Conservation (phyloP, 2,113 vertebrate species). For the Myiopsitta monachus region DNA sequence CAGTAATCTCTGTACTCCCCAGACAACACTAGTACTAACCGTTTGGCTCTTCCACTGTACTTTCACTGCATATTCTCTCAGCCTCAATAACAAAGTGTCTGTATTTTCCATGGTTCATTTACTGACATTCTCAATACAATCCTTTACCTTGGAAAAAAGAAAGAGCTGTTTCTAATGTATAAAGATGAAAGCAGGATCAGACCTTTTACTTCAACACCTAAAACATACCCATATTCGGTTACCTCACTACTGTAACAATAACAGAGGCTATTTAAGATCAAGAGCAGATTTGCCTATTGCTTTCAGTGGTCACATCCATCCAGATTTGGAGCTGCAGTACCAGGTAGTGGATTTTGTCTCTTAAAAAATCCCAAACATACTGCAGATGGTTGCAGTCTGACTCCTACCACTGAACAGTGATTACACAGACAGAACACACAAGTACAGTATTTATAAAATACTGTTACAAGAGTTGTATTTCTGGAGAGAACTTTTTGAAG, state of each 20-base stretch:
- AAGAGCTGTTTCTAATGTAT: not conserved
- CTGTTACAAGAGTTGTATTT: slow-evolving; percentile 55
- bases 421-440: slow-evolving; percentile 46
- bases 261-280: not conserved
- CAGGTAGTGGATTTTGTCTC: not conserved
- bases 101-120: not conserved
- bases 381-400: not conserved
- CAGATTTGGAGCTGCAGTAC: not conserved
- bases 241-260: not conserved
- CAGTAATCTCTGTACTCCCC: not conserved
- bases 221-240: not conserved
- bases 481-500: slow-evolving; percentile 60
- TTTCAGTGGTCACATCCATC: slow-evolving; percentile 1
- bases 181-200: slow-evolving; percentile 40
- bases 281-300: not conserved
- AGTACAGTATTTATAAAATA: slow-evolving; percentile 65
- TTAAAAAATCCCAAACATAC: not conserved
- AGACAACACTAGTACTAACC: not conserved
- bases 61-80: not conserved
- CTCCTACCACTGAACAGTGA: slow-evolving; percentile 38
- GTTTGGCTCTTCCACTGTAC: not conserved
- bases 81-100: not conserved
- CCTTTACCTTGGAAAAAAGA: not conserved
- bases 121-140: not conserved
- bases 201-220: slow-evolving; percentile 51